Base-by-base conservation (phyloP, 2,888 invertebrate species). In the Rotaria sp. region DNA sequence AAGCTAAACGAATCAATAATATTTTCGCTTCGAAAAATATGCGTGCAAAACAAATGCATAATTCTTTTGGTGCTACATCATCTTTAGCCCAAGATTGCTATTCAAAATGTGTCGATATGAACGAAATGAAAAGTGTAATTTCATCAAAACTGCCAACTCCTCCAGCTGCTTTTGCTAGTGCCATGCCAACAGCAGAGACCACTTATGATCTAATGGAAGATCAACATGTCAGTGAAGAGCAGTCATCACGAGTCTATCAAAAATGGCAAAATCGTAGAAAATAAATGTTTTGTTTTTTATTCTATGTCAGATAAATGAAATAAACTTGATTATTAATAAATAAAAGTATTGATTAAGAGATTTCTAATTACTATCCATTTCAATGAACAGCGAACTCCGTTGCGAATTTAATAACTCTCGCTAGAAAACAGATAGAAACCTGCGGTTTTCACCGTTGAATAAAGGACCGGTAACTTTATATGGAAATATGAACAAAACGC, bases 1-100 rank as follows among this genome's bases (percentile, higher is more conserved):
- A 55, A 52, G 80, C 55, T 35, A 38, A 18, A 15, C 35, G 30
- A 55, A 85, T 80, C 35, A 80, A 55, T 80, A 55, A 80, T 80
- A 41, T 85, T 41, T 50, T 85, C 38, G 41, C 75, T 55, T 85
- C 85, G 26, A 75, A 55, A 52, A 80, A 80, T n/a, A 38, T 41
- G 26, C 26, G 24, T 18, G 41, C 80, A 52, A 52, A 80, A 41
- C 85, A 85, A 85, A 75, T 85, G 52, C 1, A 24, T 1, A 55
- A 55, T 55, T 1, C 10, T 55, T 8, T 3, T 26, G 55, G 55
- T 26, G 26, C 55, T 55, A 1, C 2, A 2, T 55, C 55, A 55
- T 5, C 55, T 1, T 5, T 26, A 55, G 55, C 55, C 24, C 26
- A 4, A 2, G 55, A 55, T 7, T 26, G 26, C 10, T 55, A 26